Evolutionary conservation across 2,797 vertebrate species (phyloP).

Genomic region (Scarus forsteni): DNA sequence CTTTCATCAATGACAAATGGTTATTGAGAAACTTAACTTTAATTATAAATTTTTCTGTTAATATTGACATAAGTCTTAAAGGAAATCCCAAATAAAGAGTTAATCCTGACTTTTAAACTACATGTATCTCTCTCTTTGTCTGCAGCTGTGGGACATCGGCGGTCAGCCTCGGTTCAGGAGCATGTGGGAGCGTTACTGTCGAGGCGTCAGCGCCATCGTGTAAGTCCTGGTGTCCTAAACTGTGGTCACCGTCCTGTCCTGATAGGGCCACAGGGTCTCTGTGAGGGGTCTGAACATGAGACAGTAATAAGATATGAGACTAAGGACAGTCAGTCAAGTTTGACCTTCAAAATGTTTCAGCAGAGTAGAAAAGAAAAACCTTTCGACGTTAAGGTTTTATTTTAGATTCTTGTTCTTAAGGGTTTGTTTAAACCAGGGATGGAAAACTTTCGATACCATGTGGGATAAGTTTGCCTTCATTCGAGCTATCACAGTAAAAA

Average conservation of each 20-base stretch:
- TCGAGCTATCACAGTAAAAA: too few relatives aligned
- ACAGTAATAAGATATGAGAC: neutral
- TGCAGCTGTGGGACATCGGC: constrained; percentile 98
- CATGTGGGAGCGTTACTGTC: constrained; percentile 99
- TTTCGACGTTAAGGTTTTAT: neutral
- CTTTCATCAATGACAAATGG: too few relatives aligned
- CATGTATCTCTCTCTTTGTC: constrained; percentile 87
- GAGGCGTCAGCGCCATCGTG: constrained; percentile 99
- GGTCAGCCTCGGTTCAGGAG: constrained; percentile 98
- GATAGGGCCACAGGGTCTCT: neutral
- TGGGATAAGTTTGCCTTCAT: too few relatives aligned
- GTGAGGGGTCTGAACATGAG: neutral
- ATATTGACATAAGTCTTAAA: too few relatives aligned
- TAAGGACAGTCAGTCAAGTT: neutral
- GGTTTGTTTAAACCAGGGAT: neutral
- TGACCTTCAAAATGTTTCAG: neutral
- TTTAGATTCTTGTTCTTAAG: neutral
- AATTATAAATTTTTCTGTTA: too few relatives aligned
- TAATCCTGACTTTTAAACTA: constrained; percentile 83
- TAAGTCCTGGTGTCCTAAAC: constrained; percentile 78
- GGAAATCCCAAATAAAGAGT: too few relatives aligned
- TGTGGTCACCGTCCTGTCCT: neutral
- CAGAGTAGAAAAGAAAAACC: neutral
- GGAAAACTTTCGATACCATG: too few relatives aligned
- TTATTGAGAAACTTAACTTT: too few relatives aligned